Base-by-base conservation (phyloP, 2,113 vertebrate species). In the Lontra canadensis region DNA sequence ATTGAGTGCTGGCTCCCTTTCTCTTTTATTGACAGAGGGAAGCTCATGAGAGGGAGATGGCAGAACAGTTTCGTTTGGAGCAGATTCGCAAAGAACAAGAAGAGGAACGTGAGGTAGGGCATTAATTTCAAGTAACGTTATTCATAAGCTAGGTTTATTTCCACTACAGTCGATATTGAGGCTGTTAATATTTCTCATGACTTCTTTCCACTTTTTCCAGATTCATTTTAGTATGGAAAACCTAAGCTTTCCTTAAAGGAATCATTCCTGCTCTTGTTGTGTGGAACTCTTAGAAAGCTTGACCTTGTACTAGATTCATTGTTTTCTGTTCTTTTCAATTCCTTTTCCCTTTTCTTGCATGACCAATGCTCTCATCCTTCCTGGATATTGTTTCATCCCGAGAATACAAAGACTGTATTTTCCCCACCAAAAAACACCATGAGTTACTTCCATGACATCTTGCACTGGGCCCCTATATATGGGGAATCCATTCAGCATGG, bases 1-100 rank as follows among this genome's bases (percentile, higher is more conserved):
- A 69, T 86, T 88, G 59, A 96, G 26, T 95, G 15, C 73, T 93
- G 57, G 18, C 17, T 92, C 23, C 1, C 25, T 39, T 78, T 96
- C 63, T 98, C 25, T 98, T 98, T 98, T 74, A 87, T 93, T 61
- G 61, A 94, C 97, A 99, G 99, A 99, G 99, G 96, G 99, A 99
- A 99, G 99, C 99, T 52, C 99, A 99, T 96, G 99, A 99, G 98
- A 99, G 99, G 98, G 99, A 99, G 98, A 99, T 99, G 98, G 99
- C 99, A 3, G 99, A 99, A 97, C 99, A 99, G 96, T 99, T 99
- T 97, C 99, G 99, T 97, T 99, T 99, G 99, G 99, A 99, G 83
- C 99, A 99, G 97, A 99, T 99, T 98, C 99, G 98, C 95, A 99
- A 99, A 98, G 99, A 99, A 61, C 99, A 99, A 98, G 99, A 99